These are phyloP conservation scores for Pyrrhosoma nymphula DNA, from an alignment of 2,888 invertebrate species.

Conservation along the genomic window DNA sequence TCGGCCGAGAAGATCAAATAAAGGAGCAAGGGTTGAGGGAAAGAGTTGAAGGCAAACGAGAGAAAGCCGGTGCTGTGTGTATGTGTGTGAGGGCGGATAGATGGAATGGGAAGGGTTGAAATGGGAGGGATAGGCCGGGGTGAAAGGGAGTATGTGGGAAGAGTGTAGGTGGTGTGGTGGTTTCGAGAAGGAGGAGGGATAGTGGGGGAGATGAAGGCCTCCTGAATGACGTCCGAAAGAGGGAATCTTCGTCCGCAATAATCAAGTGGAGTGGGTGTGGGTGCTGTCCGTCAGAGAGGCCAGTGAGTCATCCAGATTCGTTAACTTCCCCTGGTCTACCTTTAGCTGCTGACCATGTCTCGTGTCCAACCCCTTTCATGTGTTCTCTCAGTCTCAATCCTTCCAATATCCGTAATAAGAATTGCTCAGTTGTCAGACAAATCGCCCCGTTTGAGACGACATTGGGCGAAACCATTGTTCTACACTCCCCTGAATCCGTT, in stretches of 20 bases:
- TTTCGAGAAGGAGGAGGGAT: background rate
- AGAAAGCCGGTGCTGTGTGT: background rate
- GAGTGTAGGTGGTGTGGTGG: background rate
- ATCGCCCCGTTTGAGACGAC: slow-evolving; percentile 6
- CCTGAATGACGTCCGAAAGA: slow-evolving; percentile 12
- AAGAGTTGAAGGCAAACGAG: slow-evolving; percentile 38
- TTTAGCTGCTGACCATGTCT: slow-evolving; percentile 21
- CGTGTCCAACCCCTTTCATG: slow-evolving; percentile 12
- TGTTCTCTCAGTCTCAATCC: background rate
- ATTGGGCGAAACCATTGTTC: background rate
- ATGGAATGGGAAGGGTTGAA: background rate
- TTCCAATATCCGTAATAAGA: slow-evolving; percentile 6
- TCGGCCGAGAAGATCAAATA: slow-evolving; percentile 39
- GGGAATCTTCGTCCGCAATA: background rate
- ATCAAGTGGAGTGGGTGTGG: slow-evolving; percentile 2
- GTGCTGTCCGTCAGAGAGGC: slow-evolving; percentile 11
- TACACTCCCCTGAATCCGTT: background rate
- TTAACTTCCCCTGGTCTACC: background rate
- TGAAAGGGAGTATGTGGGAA: background rate
- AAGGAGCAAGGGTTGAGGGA: slow-evolving; percentile 43
- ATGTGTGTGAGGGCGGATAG: too few relatives aligned
- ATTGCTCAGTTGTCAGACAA: slow-evolving; percentile 46
- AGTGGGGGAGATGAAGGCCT: background rate
- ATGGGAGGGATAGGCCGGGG: background rate
- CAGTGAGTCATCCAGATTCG: slow-evolving; percentile 30